Percentiles rank a stretch among this genome's conserved stretches.
These are phyloP conservation scores for Uromys caudimaculatus DNA, from an alignment of 2,797 vertebrate species.

Conservation along the genomic window DNA sequence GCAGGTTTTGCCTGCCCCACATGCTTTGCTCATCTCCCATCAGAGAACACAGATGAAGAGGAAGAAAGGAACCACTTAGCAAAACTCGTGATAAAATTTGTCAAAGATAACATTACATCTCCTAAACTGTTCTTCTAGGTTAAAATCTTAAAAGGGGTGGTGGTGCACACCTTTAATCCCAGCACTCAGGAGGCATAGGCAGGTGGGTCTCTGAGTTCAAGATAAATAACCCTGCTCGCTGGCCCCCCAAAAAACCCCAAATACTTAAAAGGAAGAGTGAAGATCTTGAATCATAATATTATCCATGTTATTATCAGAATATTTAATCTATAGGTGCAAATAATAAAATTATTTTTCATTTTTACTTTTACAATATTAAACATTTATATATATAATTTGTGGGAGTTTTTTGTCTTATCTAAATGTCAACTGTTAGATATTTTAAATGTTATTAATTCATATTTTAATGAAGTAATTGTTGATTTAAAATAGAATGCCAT, in stretches of 20 bases:
- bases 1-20: neutral
- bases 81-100: constrained; percentile 26
- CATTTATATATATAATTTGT: neutral
- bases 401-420: neutral
- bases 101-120: neutral
- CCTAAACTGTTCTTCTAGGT: neutral
- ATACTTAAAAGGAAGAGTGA: neutral
- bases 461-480: constrained; percentile 34
- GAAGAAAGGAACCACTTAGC: neutral
- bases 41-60: neutral
- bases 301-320: neutral
- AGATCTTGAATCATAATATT: constrained; percentile 4
- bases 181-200: neutral
- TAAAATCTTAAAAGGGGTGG: neutral
- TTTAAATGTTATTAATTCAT: constrained; percentile 27
- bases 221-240: neutral
- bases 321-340: constrained; percentile 19
- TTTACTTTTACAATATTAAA: neutral
- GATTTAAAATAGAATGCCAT: constrained; percentile 42
- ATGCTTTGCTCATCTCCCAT: neutral
- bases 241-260: neutral
- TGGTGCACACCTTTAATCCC: neutral
- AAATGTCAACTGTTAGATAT: neutral
- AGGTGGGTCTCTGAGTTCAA: neutral
- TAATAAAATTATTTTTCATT: constrained; percentile 17